These are phyloP conservation scores for Leptinotarsa texana DNA, from an alignment of 1,140 invertebrate genomes.

Conservation along the genomic window DNA sequence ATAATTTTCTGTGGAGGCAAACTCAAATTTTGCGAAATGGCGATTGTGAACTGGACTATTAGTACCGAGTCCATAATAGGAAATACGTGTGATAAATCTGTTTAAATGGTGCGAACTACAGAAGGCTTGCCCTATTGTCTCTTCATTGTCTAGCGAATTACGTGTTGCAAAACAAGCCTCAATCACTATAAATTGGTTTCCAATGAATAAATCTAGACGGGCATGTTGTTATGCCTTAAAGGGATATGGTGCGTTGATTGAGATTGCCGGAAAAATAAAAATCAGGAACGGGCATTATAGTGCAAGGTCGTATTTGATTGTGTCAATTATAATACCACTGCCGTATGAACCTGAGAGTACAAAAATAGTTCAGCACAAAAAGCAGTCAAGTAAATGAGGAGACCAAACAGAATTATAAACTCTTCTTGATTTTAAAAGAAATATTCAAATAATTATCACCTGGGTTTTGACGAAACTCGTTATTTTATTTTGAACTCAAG, in stretches of 20 bases:
- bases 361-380: too few relatives aligned
- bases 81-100: not conserved
- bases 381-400: too few relatives aligned
- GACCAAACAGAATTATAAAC: too few relatives aligned
- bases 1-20: too few relatives aligned
- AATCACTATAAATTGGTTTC: constrained; percentile 3
- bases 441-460: too few relatives aligned
- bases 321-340: not conserved
- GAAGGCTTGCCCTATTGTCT: not conserved
- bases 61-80: not conserved
- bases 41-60: not conserved
- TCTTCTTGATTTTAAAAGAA: too few relatives aligned
- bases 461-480: too few relatives aligned
- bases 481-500: too few relatives aligned
- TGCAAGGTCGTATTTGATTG: constrained; percentile 6
- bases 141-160: not conserved
- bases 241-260: not conserved
- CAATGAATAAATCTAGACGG: not conserved
- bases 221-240: not conserved
- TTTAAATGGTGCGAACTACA: not conserved
- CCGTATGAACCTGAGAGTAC: too few relatives aligned
- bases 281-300: not conserved
- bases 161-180: not conserved
- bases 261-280: constrained; percentile 3
- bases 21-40: too few relatives aligned